These are phyloP conservation scores for Megalopta genalis DNA, from an alignment of 1,140 invertebrate species.

Conservation along the genomic window DNA sequence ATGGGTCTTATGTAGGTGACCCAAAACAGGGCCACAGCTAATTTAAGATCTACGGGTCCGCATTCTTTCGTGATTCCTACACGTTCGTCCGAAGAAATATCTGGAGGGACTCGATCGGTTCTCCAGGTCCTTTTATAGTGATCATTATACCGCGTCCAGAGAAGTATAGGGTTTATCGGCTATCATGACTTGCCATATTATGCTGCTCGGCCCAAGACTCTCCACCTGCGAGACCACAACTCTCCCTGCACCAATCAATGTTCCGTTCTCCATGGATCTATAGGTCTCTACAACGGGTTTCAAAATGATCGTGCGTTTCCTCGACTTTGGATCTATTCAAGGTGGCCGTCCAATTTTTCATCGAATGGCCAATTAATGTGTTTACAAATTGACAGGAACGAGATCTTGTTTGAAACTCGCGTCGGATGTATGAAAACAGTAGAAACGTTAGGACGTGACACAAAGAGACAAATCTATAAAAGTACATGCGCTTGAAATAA, in stretches of 20 bases:
- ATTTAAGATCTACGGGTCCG: not conserved
- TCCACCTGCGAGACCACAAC: slow-evolving; percentile 54
- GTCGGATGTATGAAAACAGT: too few relatives aligned
- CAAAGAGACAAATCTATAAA: too few relatives aligned
- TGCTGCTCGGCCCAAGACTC: slow-evolving; percentile 33
- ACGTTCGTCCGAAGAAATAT: slow-evolving; percentile 1
- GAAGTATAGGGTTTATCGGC: slow-evolving; percentile 54
- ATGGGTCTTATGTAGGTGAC: not conserved
- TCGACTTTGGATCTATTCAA: not conserved
- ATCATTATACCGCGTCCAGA: slow-evolving; percentile 46
- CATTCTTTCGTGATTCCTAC: not conserved
- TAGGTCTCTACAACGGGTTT: not conserved
- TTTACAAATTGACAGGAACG: too few relatives aligned
- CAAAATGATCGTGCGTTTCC: not conserved
- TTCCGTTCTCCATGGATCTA: slow-evolving; percentile 20
- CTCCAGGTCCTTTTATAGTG: slow-evolving; percentile 29
- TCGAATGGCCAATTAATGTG: not conserved
- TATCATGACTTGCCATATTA: slow-evolving; percentile 60
- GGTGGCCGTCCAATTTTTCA: not conserved
- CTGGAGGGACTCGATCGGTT: slow-evolving; percentile 18
- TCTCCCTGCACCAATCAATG: slow-evolving; percentile 34
- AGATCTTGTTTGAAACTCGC: not conserved
- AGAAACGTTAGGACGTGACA: too few relatives aligned
- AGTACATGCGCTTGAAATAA: too few relatives aligned
- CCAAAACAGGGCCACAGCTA: not conserved